A percentile compares a stretch with the other conserved stretches of the same genome.
These are phyloP conservation scores for Caerostris extrusa DNA, from an alignment of 1,140 invertebrate genomes.

Conservation along the genomic window DNA sequence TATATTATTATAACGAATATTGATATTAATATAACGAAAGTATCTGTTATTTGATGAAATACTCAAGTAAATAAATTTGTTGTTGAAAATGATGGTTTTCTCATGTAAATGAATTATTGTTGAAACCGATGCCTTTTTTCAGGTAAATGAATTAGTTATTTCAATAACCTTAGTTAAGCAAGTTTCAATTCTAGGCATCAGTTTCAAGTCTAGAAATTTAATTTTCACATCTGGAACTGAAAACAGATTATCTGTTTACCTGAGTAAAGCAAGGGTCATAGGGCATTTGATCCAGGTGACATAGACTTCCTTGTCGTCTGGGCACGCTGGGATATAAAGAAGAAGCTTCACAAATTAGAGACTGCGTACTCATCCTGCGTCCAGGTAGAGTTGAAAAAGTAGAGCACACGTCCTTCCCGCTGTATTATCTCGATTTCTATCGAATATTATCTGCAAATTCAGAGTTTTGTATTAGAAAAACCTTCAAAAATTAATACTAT, in stretches of 20 bases:
- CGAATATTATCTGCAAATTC: constrained; percentile 55
- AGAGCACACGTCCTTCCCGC: not conserved
- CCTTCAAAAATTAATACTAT: not conserved
- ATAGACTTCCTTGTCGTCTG: constrained; percentile 64
- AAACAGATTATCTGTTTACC: not conserved
- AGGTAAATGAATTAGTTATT: too few species aligned
- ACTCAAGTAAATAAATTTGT: too few species aligned
- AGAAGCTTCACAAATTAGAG: constrained; percentile 53
- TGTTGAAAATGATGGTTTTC: too few species aligned
- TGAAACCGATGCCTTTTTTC: too few species aligned
- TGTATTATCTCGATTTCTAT: not conserved
- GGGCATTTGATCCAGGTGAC: constrained; percentile 14
- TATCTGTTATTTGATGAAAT: too few species aligned
- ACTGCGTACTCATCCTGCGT: constrained; percentile 56
- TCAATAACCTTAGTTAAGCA: too few species aligned
- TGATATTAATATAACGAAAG: too few species aligned
- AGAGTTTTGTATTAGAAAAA: not conserved
- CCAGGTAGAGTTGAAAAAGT: constrained; percentile 49
- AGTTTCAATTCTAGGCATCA: too few species aligned
- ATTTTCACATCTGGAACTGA: too few species aligned
- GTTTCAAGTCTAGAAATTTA: too few species aligned
- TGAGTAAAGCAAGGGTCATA: constrained; percentile 29
- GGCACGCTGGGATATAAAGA: constrained; percentile 46
- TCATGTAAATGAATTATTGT: too few species aligned
- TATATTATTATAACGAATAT: too few species aligned